Evolutionary conservation across 1,140 invertebrate genomes (phyloP), one percentile per base, ranked within the genome.

Genomic region (Geopemphigus sp.): DNA sequence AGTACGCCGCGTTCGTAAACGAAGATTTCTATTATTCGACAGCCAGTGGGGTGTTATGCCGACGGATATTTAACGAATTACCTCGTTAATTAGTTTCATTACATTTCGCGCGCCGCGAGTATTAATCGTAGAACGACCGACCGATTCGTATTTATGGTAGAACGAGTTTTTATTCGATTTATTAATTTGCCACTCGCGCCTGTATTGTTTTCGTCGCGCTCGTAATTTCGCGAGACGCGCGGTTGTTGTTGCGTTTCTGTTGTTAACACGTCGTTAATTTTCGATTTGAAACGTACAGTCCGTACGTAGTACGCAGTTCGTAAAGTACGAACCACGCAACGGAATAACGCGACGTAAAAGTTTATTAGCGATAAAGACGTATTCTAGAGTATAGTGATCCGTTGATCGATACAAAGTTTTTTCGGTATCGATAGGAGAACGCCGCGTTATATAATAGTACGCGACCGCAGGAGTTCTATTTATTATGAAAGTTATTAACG

Each of bases 1-100:
- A 22, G 68, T 53, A 70, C 45, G 45, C 19, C 22, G 19, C 26
- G 15, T 70, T 26, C n/a, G 66, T 29, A 54, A 54, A 72, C 17
- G 68, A 53, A 29, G 12, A 72, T 54, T 54, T 72, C 1, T 1
- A 72, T 32, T 72, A 54, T 54, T 72, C 68, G n/a, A 68, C n/a
- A n/a, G n/a, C n/a, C n/a, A n/a, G n/a, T 50, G 50, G 15, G 29
- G 50, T 72, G 47, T 68, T 50, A 29, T 72, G 10, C 6, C 26
- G 19, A 6, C 50, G 15, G 22, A 47, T 22, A 68, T 47, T 50
- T 24, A 50, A n/a, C 24, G 22, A 47, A 68, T 68, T 50, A 50
- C 14, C 50, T 68, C 45, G 47, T 24, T 47, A 68, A 50, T 50
- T 68, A 68, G 64, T 68, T 68, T 68, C 45, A 15, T 12, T 66